Percentiles rank a stretch among this genome's conserved stretches.
Evolutionary conservation across 2,888 invertebrate genomes (phyloP).

Genomic region (Hipparchia sbordonii): DNA sequence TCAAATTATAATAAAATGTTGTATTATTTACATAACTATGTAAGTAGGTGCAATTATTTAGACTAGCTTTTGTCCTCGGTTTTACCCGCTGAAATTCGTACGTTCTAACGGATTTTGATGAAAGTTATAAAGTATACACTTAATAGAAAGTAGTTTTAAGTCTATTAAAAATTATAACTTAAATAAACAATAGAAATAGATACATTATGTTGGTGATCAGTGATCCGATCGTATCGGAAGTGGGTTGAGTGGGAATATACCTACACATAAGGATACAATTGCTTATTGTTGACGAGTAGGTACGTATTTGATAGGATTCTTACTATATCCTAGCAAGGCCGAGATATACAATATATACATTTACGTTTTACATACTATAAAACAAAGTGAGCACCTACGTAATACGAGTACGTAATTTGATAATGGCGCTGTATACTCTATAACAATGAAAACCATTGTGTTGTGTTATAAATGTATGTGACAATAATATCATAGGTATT

Average conservation of each 20-base stretch:
- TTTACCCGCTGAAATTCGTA: background rate
- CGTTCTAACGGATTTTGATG: background rate
- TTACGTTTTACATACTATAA: background rate
- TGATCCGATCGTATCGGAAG: too few relatives aligned
- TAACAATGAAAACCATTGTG: conserved; percentile 7
- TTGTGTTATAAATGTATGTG: background rate
- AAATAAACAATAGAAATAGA: too few relatives aligned
- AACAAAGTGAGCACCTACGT: background rate
- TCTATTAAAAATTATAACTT: too few relatives aligned
- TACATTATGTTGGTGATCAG: too few relatives aligned
- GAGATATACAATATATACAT: background rate
- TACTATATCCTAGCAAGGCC: conserved; percentile 12
- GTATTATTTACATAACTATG: conserved; percentile 16
- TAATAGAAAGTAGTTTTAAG: too few relatives aligned
- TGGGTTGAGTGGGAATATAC: too few relatives aligned
- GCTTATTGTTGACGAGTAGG: conserved; percentile 3
- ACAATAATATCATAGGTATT: too few relatives aligned
- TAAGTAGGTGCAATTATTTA: background rate
- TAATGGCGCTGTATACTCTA: conserved; percentile 4
- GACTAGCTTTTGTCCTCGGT: background rate
- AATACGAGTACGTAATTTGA: conserved; percentile 6
- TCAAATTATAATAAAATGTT: conserved; percentile 16
- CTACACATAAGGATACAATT: background rate
- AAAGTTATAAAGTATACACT: too few relatives aligned
- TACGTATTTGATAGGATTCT: background rate